Evolutionary conservation across 1,140 invertebrate species (phyloP).

Genomic region (Drosophila parabipectinata): DNA sequence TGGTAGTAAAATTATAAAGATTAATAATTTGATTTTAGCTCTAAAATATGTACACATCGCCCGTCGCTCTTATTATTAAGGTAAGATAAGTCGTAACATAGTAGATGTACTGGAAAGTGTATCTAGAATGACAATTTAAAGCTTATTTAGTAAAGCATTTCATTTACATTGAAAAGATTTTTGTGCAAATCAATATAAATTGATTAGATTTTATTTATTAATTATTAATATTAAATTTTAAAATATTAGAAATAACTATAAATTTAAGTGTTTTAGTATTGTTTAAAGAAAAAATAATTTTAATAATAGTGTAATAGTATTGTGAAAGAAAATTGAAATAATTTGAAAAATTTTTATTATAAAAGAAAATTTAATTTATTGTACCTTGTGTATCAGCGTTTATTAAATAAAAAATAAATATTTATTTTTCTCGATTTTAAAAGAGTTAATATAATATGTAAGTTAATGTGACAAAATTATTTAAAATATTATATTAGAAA

Average conservation of each 20-base stretch:
- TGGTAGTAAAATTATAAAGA: slow-evolving; percentile 46
- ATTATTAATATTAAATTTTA: slow-evolving; percentile 85
- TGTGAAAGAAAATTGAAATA: slow-evolving; percentile 76
- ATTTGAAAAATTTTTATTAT: slow-evolving; percentile 81
- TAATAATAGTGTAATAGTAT: slow-evolving; percentile 85
- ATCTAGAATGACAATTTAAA: slow-evolving; percentile 86
- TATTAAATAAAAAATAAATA: slow-evolving; percentile 85
- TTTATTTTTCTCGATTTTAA: slow-evolving; percentile 87
- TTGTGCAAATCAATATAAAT: slow-evolving; percentile 43
- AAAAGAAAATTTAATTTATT: slow-evolving; percentile 86
- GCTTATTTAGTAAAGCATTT: slow-evolving; percentile 85
- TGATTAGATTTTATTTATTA: slow-evolving; percentile 82
- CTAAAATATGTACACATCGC: slow-evolving; percentile 83
- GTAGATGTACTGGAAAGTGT: slow-evolving; percentile 89
- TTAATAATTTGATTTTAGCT: slow-evolving; percentile 86
- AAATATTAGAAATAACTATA: slow-evolving; percentile 83
- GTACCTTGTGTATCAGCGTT: slow-evolving; percentile 88
- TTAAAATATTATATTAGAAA: slow-evolving; percentile 86
- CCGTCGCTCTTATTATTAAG: slow-evolving; percentile 47
- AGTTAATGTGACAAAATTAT: slow-evolving; percentile 86
- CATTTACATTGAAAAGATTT: slow-evolving; percentile 77
- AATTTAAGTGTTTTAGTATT: slow-evolving; percentile 84
- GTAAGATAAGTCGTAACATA: slow-evolving; percentile 89
- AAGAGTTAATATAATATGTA: slow-evolving; percentile 86
- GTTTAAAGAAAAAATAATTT: slow-evolving; percentile 81